These are phyloP conservation scores for Plebejus melissa DNA, from an alignment of 2,888 invertebrate genomes.

Conservation along the genomic window DNA sequence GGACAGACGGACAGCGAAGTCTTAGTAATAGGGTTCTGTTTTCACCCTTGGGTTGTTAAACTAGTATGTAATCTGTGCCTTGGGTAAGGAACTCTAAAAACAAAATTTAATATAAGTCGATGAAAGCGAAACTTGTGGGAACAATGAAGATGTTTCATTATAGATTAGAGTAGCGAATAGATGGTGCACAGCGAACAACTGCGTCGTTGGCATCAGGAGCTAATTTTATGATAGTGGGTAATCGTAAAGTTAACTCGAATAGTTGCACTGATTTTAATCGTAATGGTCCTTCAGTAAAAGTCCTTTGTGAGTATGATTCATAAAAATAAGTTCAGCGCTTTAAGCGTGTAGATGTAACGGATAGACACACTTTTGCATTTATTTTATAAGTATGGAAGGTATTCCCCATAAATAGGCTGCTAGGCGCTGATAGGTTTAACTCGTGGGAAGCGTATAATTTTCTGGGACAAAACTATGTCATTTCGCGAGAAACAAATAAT, in stretches of 20 bases:
- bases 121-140: slow-evolving; percentile 18
- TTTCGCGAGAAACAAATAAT: no score
- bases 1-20: no score
- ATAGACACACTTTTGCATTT: no score
- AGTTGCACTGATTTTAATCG: background rate
- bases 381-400: no score
- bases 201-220: background rate
- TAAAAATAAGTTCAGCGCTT: no score
- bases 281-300: background rate
- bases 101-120: slow-evolving; percentile 13
- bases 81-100: background rate
- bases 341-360: background rate
- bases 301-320: background rate
- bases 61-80: no score
- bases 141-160: slow-evolving; percentile 18
- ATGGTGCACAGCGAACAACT: background rate
- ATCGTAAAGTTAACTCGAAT: background rate
- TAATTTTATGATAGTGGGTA: background rate
- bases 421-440: no score
- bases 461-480: no score
- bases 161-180: background rate
- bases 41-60: no score
- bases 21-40: background rate
- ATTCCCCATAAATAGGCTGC: no score
- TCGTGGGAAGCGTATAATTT: no score